Evolutionary conservation across 1,140 invertebrate species (phyloP).

Genomic region (Lineus longissimus): DNA sequence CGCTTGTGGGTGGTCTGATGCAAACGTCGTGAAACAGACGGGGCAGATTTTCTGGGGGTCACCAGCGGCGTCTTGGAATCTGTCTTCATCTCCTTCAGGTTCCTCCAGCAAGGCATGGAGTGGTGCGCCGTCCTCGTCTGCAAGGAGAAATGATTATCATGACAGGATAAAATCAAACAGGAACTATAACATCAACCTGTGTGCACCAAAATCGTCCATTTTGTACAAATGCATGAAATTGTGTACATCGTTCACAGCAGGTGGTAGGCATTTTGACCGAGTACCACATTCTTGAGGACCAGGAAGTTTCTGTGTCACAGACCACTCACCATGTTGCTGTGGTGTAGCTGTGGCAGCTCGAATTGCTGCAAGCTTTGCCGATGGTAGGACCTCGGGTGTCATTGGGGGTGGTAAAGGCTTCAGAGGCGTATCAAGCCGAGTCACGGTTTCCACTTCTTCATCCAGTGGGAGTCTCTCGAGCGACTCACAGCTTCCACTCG

Average conservation of each 20-base stretch:
- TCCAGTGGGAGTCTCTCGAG: neutral
- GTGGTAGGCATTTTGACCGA: too few relatives aligned
- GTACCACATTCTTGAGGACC: too few relatives aligned
- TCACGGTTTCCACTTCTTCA: neutral
- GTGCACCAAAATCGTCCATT: too few relatives aligned
- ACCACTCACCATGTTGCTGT: too few relatives aligned
- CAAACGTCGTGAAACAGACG: constrained; percentile 21
- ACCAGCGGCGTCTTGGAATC: constrained; percentile 29
- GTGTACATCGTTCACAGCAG: too few relatives aligned
- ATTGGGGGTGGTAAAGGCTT: constrained; percentile 6
- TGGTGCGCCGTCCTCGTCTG: neutral
- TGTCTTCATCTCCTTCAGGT: constrained; percentile 10
- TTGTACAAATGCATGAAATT: too few relatives aligned
- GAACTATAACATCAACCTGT: too few relatives aligned
- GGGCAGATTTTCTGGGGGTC: constrained; percentile 29
- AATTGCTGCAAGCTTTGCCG: constrained; percentile 13
- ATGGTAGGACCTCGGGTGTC: constrained; percentile 8
- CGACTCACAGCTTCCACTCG: neutral
- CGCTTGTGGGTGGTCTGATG: constrained; percentile 18
- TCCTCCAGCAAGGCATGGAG: neutral
- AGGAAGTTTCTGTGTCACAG: too few relatives aligned
- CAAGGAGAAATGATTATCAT: neutral
- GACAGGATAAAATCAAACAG: too few relatives aligned
- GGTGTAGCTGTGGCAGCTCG: too few relatives aligned
- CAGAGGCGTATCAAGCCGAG: neutral